Conservation (phyloP, 2,113 vertebrate genomes). For the Hypomesus transpacificus region DNA sequence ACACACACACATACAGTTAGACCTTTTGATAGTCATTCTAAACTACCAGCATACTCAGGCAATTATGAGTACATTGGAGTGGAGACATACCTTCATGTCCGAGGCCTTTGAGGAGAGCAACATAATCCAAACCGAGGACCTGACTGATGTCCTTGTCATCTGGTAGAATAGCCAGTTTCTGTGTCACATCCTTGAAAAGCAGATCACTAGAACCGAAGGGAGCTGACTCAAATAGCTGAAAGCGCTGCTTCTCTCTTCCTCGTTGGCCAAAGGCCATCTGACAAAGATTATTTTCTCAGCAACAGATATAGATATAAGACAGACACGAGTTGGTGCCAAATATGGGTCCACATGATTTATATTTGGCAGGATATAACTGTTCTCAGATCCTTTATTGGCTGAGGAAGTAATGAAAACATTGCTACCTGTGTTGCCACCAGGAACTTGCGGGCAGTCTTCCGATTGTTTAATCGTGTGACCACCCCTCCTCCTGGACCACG, state of each 20-base stretch:
- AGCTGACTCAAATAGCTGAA: constrained; percentile 80
- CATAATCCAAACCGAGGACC: constrained; percentile 84
- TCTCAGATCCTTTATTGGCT: not conserved
- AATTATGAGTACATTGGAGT: not conserved
- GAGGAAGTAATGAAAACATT: not conserved
- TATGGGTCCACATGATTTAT: not conserved
- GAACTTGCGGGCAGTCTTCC: constrained; percentile 78
- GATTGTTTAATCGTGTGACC: constrained; percentile 76
- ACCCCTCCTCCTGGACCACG: constrained; percentile 76
- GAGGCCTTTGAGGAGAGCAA: constrained; percentile 82
- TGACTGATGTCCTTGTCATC: constrained; percentile 78
- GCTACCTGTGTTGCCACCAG: constrained; percentile 73
- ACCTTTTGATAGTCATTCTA: not conserved
- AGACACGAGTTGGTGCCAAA: not conserved
- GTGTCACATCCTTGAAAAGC: constrained; percentile 80
- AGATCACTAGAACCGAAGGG: constrained; percentile 75
- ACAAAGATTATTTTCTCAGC: constrained; percentile 17
- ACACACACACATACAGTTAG: constrained; percentile 6
- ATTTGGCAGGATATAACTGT: not conserved
- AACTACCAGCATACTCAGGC: not conserved
- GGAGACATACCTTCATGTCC: constrained; percentile 83
- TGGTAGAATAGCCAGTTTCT: constrained; percentile 68
- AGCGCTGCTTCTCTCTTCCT: constrained; percentile 72
- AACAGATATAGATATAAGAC: constrained; percentile 1
- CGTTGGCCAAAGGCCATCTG: constrained; percentile 78